Evolutionary conservation across 2,113 vertebrate genomes (phyloP).

Genomic region (Holacanthus passer): DNA sequence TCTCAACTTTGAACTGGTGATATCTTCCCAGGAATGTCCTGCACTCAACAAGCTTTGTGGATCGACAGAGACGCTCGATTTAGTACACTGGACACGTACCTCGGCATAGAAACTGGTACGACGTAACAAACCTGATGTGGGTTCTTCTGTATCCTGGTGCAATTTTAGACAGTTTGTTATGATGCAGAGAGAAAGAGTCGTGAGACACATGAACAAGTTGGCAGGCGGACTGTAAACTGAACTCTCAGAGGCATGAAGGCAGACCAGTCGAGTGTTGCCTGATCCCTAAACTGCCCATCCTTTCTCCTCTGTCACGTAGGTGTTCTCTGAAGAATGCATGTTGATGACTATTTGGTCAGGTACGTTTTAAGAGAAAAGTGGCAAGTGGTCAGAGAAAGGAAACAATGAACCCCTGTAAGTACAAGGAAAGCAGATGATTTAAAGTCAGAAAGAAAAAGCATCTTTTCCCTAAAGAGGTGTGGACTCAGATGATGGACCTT

Average conservation of each 20-base stretch:
- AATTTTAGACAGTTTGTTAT: slow-evolving; percentile 6
- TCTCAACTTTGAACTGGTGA: slow-evolving; percentile 31
- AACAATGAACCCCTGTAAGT: background rate
- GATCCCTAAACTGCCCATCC: slow-evolving; percentile 17
- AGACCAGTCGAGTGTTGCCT: slow-evolving; percentile 12
- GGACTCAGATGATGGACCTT: slow-evolving; percentile 6
- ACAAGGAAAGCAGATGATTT: background rate
- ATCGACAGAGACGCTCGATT: slow-evolving; percentile 7
- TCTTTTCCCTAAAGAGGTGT: background rate
- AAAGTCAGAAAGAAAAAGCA: background rate
- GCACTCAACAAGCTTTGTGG: slow-evolving; percentile 19
- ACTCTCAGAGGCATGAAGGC: slow-evolving; percentile 38
- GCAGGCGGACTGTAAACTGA: slow-evolving; percentile 18
- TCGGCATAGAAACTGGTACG: slow-evolving; percentile 53
- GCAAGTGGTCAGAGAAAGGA: slow-evolving; percentile 24
- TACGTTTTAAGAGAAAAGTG: slow-evolving; percentile 41
- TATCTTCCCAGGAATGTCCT: slow-evolving; percentile 34
- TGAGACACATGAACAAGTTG: background rate
- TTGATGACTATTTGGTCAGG: slow-evolving; percentile 30
- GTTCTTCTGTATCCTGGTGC: slow-evolving; percentile 28
- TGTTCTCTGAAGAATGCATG: slow-evolving; percentile 9
- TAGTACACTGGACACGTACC: slow-evolving; percentile 54
- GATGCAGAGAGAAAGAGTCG: background rate
- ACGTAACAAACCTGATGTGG: slow-evolving; percentile 1
- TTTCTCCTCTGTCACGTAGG: background rate